Conservation (phyloP, 2,797 vertebrate genomes). For the Tragelaphus eurycerus region DNA sequence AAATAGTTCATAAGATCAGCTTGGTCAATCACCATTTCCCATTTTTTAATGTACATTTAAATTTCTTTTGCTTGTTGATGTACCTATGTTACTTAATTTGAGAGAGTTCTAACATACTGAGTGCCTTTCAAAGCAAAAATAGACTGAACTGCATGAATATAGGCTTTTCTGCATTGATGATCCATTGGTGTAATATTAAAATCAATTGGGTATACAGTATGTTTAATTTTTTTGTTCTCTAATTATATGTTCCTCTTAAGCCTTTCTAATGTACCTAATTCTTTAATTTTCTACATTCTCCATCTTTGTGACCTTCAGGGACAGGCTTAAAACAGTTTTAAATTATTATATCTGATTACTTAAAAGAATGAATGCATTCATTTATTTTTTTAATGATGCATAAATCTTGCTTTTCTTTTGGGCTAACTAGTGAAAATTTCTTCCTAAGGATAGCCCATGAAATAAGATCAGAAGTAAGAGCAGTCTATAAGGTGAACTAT, state of each 20-base stretch:
- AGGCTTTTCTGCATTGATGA: neutral
- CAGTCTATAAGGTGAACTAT: neutral
- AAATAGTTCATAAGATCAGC: conserved; percentile 10
- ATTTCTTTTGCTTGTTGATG: neutral
- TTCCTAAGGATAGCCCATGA: neutral
- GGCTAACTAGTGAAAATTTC: neutral
- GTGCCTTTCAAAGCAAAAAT: neutral
- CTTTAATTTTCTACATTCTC: conserved; percentile 28
- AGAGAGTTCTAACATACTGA: neutral
- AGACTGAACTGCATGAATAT: neutral
- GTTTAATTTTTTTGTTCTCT: conserved; percentile 57
- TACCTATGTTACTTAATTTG: neutral
- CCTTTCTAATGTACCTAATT: conserved; percentile 52
- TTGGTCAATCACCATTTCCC: neutral
- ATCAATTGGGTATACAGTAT: conserved; percentile 17
- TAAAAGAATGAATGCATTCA: conserved; percentile 59
- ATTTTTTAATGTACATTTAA: neutral
- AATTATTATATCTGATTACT: conserved; percentile 15
- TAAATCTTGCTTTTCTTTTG: conserved; percentile 44
- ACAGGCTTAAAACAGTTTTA: conserved; percentile 45
- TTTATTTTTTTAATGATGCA: conserved; percentile 66
- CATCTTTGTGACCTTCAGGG: neutral
- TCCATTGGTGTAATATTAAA: conserved; percentile 11
- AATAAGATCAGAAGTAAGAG: conserved; percentile 18
- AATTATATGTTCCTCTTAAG: conserved; percentile 41